Evolutionary conservation across 2,113 vertebrate genomes (phyloP), one percentile per base, ranked within the genome.

Genomic region (Genyomyrus donnyi): DNA sequence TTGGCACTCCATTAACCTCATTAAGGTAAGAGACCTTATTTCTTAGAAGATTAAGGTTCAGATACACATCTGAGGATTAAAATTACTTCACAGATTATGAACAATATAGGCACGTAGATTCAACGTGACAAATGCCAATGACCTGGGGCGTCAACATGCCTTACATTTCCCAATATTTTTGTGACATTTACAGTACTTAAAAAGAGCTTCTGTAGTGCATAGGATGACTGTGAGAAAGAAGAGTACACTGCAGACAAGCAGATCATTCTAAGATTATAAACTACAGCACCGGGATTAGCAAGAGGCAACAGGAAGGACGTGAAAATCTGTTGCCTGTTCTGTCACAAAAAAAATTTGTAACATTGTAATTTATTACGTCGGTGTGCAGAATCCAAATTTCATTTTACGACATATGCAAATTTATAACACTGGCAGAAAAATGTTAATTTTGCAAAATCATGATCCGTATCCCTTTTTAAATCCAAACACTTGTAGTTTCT

Each of bases 401-500:
- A 80, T 35, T 19, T 74, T 80, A 39, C 17, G 62, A 13, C 62
- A 27, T 66, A 11, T 31, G 62, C 62, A 80, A 42, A 80, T 19
- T 2, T 56, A 39, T 39, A 80, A 42, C 31, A 77, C 31, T 80
- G 35, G 15, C 35, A 80, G 15, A 17, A 80, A 42, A 42, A 42
- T 19, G 1, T 19, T 80, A 5, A 39, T 46, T 86, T 86, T 49
- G 35, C 74, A 5, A 74, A 89, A 70, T 50, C 11, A 21, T 19
- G 87, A 58, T 88, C 17, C 3, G 13, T 31, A 52, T 94, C 93
- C 93, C 93, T 94, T 94, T 92, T 17, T 92, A 39, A 88, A 92
- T 93, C 92, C 91, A 27, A 48, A 86, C 24, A 27, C 4, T 31
- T 85, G 42, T 84, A 24, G 17, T 3, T 46, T 85, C 83, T 80